These are phyloP conservation scores for Sitta europaea DNA, from an alignment of 2,113 vertebrate species.

Conservation along the genomic window DNA sequence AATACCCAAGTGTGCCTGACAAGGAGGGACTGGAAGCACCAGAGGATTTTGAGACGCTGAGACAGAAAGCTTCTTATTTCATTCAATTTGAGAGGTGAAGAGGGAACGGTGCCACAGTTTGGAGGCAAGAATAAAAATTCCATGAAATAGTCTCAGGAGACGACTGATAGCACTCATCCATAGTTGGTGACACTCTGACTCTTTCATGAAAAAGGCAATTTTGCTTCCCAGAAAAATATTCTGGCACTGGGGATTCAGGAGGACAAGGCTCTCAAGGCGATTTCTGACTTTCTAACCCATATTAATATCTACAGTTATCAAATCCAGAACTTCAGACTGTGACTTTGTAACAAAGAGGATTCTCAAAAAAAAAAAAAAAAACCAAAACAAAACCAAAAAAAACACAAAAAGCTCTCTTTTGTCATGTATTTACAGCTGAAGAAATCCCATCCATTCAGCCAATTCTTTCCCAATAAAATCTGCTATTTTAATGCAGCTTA, in stretches of 20 bases:
- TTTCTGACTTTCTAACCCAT: slow-evolving; percentile 61
- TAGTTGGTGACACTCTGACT: slow-evolving; percentile 61
- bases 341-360: slow-evolving; percentile 38
- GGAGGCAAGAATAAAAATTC: slow-evolving; percentile 65
- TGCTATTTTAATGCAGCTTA: background rate
- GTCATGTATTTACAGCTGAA: slow-evolving; percentile 1
- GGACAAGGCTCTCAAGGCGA: slow-evolving; percentile 46
- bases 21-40: slow-evolving; percentile 23
- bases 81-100: slow-evolving; percentile 62
- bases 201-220: slow-evolving; percentile 65
- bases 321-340: slow-evolving; percentile 55
- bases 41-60: slow-evolving; percentile 34
- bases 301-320: slow-evolving; percentile 65
- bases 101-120: slow-evolving; percentile 57
- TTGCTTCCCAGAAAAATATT: slow-evolving; percentile 65
- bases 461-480: background rate
- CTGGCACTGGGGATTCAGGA: slow-evolving; percentile 55
- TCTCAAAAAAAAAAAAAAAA: too few relatives aligned
- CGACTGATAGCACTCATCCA: slow-evolving; percentile 55
- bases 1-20: slow-evolving; percentile 30
- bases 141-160: slow-evolving; percentile 48
- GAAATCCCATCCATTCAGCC: background rate
- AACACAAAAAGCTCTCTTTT: background rate
- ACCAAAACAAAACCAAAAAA: too few relatives aligned
- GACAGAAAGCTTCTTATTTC: slow-evolving; percentile 64